Conservation (phyloP, 2,113 vertebrate genomes). For the Urocitellus parryii region DNA sequence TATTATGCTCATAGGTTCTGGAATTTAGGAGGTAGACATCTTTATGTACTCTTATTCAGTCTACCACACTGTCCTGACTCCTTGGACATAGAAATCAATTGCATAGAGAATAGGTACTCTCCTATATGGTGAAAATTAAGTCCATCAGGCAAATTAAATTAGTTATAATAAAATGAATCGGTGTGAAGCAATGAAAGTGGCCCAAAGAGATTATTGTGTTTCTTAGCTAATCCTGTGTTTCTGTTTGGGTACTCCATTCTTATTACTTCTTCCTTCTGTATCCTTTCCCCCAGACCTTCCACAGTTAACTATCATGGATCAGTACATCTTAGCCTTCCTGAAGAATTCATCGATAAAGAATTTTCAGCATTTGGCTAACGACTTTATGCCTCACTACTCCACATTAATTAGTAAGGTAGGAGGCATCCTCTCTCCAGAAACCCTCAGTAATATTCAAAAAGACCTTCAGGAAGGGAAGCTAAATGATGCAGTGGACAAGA, state of each 20-base stretch:
- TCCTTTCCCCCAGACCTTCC: neutral
- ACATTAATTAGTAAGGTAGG: neutral
- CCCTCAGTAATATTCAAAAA: neutral
- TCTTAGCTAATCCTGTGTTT: neutral
- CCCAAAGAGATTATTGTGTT: too few relatives aligned
- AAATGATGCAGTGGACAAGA: neutral
- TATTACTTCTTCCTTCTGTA: neutral
- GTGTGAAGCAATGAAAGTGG: neutral
- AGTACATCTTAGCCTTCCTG: neutral
- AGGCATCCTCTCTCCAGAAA: neutral
- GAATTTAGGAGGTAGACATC: neutral
- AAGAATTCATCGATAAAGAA: neutral
- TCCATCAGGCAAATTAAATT: neutral
- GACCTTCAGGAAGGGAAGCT: neutral
- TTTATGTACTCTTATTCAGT: neutral
- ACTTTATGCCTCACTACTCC: neutral
- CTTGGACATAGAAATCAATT: neutral
- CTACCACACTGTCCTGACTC: neutral
- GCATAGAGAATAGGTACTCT: neutral
- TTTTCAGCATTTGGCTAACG: neutral
- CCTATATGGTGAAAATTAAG: neutral
- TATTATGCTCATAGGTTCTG: neutral
- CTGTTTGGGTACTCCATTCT: too few relatives aligned
- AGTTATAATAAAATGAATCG: too few relatives aligned
- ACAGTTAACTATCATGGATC: neutral